Percentiles rank a stretch among this genome's conserved stretches.
Evolutionary conservation across 2,888 invertebrate species (phyloP).

Genomic region (Ectemnius lituratus): DNA sequence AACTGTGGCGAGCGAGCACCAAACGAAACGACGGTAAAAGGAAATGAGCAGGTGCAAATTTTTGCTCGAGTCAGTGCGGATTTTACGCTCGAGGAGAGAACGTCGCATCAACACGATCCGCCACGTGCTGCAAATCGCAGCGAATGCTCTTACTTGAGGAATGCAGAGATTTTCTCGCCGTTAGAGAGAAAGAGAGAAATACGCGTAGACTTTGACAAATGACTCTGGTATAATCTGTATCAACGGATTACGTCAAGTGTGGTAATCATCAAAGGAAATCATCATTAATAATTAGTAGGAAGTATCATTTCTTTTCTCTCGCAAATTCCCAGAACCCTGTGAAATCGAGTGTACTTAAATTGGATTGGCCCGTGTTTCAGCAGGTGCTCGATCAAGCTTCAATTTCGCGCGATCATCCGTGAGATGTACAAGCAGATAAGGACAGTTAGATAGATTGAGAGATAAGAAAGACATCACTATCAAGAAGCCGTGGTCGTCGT

Average conservation of each 20-base stretch:
- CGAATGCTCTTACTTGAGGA: not conserved
- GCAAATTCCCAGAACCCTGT: not conserved
- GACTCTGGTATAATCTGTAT: too few relatives aligned
- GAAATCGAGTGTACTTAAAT: not conserved
- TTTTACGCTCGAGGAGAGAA: slow-evolving; percentile 40
- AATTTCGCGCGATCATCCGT: not conserved
- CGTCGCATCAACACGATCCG: not conserved
- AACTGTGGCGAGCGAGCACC: slow-evolving; percentile 19
- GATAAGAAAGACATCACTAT: too few relatives aligned
- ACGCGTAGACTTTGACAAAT: too few relatives aligned
- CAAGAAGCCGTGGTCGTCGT: too few relatives aligned
- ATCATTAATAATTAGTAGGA: not conserved
- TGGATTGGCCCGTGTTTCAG: not conserved
- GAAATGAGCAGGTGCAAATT: slow-evolving; percentile 24
- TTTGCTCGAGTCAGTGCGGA: slow-evolving; percentile 23
- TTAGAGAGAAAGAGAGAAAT: too few relatives aligned
- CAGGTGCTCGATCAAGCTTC: not conserved
- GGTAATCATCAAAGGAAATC: not conserved
- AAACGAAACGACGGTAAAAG: too few relatives aligned
- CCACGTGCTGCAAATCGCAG: slow-evolving; percentile 5
- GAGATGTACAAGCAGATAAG: too few relatives aligned
- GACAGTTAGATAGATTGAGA: too few relatives aligned
- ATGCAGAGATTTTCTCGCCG: not conserved
- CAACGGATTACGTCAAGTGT: not conserved
- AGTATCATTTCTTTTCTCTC: not conserved